Evolutionary conservation across 2,797 vertebrate species (phyloP), one percentile per base, ranked within the genome.

Genomic region (Linurgus olivaceus): DNA sequence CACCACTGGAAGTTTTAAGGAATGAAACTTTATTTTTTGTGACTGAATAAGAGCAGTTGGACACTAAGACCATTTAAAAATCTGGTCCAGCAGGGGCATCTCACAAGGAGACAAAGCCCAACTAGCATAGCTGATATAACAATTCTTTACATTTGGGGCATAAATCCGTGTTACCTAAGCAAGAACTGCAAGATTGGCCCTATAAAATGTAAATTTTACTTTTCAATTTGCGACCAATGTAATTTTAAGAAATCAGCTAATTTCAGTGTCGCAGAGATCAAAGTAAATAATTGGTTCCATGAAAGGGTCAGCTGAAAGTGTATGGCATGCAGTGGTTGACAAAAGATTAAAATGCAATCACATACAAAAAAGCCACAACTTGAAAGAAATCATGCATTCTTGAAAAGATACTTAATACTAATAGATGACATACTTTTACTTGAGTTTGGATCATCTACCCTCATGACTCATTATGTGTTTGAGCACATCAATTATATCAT

Each of bases 401-500:
- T 79, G 84, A 97, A 91, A 94, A 88, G 75, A 89, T 67, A 94
- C 91, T 95, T 91, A 95, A 91, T 96, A 92, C 86, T 95, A 93
- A 93, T 91, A 95, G 75, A 93, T 93, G 12, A 57, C 79, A 95
- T 93, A 94, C 83, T 95, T 97, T 96, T 92, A 78, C 75, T 94
- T 92, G 86, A 94, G 86, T 95, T 95, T 94, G 72, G 89, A 96
- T 92, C 93, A 91, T 83, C 87, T 90, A 92, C 81, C 88, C 57
- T 92, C 66, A 86, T 87, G 80, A 95, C 70, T 97, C 91, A 90
- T 96, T 95, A 92, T 90, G 89, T 83, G 80, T 95, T 89, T 96
- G 90, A 96, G 95, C 86, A 95, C 44, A 92, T 58, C 90, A 97
- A 91, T 96, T 95, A 95, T 83, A 94, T 96, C 93, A 96, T 96